These are phyloP conservation scores for Clepsis dumicolana DNA, from an alignment of 2,888 invertebrate species.

Conservation along the genomic window DNA sequence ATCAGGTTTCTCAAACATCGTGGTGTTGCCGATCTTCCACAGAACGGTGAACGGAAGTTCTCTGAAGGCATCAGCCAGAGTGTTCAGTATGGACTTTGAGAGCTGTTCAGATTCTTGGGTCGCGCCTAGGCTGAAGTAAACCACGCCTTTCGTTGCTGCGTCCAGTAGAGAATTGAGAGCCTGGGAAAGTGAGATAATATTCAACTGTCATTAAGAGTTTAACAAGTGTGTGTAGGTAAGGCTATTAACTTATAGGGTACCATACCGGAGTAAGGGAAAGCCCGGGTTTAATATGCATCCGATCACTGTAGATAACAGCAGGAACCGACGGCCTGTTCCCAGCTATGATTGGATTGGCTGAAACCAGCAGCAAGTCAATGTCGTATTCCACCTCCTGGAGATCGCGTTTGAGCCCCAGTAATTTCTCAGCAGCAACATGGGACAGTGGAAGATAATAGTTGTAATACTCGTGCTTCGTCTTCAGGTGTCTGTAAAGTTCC, in stretches of 20 bases:
- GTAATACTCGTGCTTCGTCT: conserved; percentile 72
- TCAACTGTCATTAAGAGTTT: neutral
- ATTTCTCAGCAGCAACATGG: conserved; percentile 71
- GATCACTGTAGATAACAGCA: conserved; percentile 71
- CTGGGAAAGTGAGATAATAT: conserved; percentile 59
- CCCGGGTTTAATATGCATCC: conserved; percentile 74
- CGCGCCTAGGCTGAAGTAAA: conserved; percentile 84
- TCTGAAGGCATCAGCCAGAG: conserved; percentile 75
- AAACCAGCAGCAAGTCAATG: conserved; percentile 76
- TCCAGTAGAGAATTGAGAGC: conserved; percentile 68
- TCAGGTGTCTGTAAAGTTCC: conserved; percentile 67
- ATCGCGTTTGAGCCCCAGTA: conserved; percentile 67
- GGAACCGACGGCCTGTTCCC: conserved; percentile 76
- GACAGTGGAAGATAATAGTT: conserved; percentile 68
- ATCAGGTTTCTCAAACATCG: conserved; percentile 69
- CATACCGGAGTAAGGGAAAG: conserved; percentile 67
- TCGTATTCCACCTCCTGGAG: conserved; percentile 74
- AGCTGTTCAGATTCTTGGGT: conserved; percentile 77
- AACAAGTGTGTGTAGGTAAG: neutral
- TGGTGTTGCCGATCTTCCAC: conserved; percentile 83
- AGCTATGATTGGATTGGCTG: conserved; percentile 69
- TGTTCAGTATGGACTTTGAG: conserved; percentile 67
- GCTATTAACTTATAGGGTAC: neutral
- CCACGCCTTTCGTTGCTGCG: conserved; percentile 72
- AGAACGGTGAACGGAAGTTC: conserved; percentile 80